Conservation (phyloP, 2,797 vertebrate species). For the Alectoris magna region DNA sequence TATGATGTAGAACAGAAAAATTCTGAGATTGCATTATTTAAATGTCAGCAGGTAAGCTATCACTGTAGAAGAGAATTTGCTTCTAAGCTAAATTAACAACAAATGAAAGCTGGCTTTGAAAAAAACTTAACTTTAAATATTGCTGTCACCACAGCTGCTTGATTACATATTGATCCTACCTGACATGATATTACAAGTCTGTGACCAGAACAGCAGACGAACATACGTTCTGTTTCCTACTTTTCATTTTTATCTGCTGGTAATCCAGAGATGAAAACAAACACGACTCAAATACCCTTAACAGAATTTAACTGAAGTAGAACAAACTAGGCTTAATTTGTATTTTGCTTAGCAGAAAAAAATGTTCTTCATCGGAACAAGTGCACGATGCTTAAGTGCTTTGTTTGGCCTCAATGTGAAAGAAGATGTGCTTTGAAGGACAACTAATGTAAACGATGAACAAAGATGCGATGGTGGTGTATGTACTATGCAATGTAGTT, state of each 20-base stretch:
- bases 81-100: slow-evolving; percentile 42
- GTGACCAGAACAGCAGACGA: not conserved
- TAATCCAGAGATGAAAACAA: not conserved
- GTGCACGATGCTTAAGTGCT: fast-evolving
- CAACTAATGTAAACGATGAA: not conserved
- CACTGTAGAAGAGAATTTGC: not conserved
- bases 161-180: slow-evolving; percentile 13
- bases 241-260: not conserved
- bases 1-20: not conserved
- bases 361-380: not conserved
- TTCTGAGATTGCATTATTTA: slow-evolving; percentile 15
- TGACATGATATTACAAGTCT: not conserved
- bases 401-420: not conserved
- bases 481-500: fast-evolving
- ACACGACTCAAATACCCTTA: not conserved
- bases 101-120: slow-evolving; percentile 41
- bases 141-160: slow-evolving; percentile 29
- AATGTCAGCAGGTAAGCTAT: slow-evolving; percentile 18
- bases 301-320: not conserved
- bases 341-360: not conserved
- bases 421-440: not conserved
- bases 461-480: fast-evolving
- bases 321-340: not conserved
- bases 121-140: not conserved
- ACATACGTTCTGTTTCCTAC: not conserved